A percentile compares a stretch with the other conserved stretches of the same genome.
These are phyloP conservation scores for Hucho hucho DNA, from an alignment of 2,113 vertebrate genomes.

Conservation along the genomic window DNA sequence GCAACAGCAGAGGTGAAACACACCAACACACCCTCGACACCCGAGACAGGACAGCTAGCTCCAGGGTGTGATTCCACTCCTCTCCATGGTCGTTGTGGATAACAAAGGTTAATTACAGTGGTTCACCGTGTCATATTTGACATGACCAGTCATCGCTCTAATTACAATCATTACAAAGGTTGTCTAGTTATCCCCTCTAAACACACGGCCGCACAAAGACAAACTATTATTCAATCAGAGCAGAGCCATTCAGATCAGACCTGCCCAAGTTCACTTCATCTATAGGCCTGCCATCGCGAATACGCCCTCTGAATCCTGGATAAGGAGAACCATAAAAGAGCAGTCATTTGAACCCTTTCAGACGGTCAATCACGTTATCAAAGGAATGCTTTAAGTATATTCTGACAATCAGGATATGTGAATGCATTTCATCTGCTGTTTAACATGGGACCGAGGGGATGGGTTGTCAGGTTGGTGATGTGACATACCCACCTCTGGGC, in stretches of 20 bases:
- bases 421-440: conserved; percentile 74
- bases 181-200: conserved; percentile 99
- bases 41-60: conserved; percentile 47
- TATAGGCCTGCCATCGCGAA: conserved; percentile 82
- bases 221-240: conserved; percentile 99
- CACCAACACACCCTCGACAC: conserved; percentile 26
- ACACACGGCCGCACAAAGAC: conserved; percentile 90
- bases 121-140: conserved; percentile 98
- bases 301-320: conserved; percentile 69
- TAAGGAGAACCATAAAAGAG: conserved; percentile 71
- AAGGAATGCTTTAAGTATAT: conserved; percentile 76
- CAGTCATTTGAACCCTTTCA: conserved; percentile 77
- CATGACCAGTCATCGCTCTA: conserved; percentile 89
- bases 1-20: conserved; percentile 66
- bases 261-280: conserved; percentile 93
- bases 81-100: conserved; percentile 50
- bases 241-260: conserved; percentile 85
- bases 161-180: conserved; percentile 99
- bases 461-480: background rate
- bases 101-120: conserved; percentile 98
- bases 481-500: background rate
- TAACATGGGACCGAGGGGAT: conserved; percentile 69
- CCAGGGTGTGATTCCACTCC: conserved; percentile 58
- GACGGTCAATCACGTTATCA: conserved; percentile 74
- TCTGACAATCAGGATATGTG: conserved; percentile 77